Base-by-base conservation (phyloP, 2,113 vertebrate species). In the Trematocara marginatum region DNA sequence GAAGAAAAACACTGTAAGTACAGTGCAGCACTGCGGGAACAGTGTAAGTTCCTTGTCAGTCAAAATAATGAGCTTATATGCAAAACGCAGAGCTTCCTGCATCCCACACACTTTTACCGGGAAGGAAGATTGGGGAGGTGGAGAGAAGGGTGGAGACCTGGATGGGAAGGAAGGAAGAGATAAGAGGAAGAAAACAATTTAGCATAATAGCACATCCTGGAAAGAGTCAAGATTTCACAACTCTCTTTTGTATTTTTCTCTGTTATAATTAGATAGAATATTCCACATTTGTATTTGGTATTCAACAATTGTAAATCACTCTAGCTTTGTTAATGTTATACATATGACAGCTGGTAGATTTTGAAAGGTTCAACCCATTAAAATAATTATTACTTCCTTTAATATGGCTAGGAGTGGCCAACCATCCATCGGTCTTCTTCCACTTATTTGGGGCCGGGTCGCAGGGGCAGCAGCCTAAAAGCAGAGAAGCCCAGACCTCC, bases 1-100 rank as follows among this genome's bases (percentile, higher is more conserved):
- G 53, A 87, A 74, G 79, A 82, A 80, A 80, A 40, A 47, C 12
- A 74, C 69, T 47, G 23, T 47, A 85, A 86, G 53, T 87, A 64
- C 9, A 15, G 23, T 84, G 52, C 69, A 49, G 42, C 69, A 49
- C 9, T 12, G 42, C 80, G 79, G 84, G 40, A 87, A 71, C 13
- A 15, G 18, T 85, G 52, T 47, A 90, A 82, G 74, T 87, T 91
- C 54, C 57, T 78, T 38, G 78, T 85, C 86, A 81, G 69, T 88
- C 90, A 89, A 26, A 90, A 80, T 91, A 92, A 92, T 89, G 86
- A 89, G 88, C 81, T 90, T 90, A 90, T 84, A 71, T 69, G 89
- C 84, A 90, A 92, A 92, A 34, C 3, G 26, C 31, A 61, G 69
- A 6, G 53, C 56, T 79, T 64, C 78, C 82, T 87, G 88, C 31